These are phyloP conservation scores for Ciconia nigra DNA, from an alignment of 2,797 vertebrate genomes.

Conservation along the genomic window DNA sequence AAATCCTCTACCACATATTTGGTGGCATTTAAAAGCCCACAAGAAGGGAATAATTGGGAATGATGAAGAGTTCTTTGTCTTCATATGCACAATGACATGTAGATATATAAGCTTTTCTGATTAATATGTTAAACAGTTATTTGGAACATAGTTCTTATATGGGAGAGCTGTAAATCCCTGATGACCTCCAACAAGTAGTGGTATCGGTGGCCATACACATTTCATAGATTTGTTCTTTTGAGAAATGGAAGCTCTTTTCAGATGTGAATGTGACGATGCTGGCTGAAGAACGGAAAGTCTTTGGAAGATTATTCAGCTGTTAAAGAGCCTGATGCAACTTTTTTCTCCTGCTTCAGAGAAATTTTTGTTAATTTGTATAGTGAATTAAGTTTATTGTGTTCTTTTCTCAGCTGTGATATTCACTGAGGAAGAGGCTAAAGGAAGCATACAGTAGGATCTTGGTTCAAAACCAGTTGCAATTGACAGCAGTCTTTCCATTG, in stretches of 20 bases:
- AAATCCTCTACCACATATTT: background rate
- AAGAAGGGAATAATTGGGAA: background rate
- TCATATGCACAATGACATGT: background rate
- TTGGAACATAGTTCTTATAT: background rate
- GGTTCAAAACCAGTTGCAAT: background rate
- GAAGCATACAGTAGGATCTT: background rate
- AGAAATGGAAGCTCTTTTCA: background rate
- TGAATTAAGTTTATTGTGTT: background rate
- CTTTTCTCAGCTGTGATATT: background rate
- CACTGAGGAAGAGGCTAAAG: background rate
- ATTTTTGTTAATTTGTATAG: background rate
- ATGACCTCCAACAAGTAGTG: background rate
- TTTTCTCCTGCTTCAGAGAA: background rate
- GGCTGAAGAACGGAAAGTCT: background rate
- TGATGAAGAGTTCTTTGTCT: background rate
- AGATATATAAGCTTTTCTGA: background rate
- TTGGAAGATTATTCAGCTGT: background rate
- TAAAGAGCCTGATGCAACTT: background rate
- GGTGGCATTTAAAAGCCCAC: background rate
- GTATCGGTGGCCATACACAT: background rate
- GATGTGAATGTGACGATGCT: background rate
- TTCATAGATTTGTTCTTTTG: background rate
- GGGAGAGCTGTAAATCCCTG: background rate
- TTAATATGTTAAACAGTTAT: background rate
- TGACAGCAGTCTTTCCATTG: background rate